A percentile compares a stretch with the other conserved stretches of the same genome.
Evolutionary conservation across 2,113 vertebrate species (phyloP).

Genomic region (Aphyosemion australe): DNA sequence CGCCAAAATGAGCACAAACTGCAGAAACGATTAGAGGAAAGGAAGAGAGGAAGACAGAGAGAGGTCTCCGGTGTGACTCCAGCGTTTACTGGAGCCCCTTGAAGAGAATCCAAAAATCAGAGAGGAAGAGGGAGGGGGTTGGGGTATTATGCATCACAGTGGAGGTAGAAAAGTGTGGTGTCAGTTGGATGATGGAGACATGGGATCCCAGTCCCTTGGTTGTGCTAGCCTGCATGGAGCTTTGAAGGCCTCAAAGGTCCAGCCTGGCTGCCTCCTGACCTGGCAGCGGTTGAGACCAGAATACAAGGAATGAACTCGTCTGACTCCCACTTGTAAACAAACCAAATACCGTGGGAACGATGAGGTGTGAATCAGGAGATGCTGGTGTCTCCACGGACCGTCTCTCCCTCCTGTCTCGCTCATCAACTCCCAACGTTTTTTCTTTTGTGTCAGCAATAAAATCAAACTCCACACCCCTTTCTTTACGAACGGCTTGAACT

Average conservation of each 20-base stretch:
- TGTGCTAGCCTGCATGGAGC: conserved; percentile 36
- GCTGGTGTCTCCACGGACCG: conserved; percentile 59
- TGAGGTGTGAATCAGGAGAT: conserved; percentile 69
- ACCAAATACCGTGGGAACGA: conserved; percentile 79
- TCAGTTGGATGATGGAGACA: conserved; percentile 45
- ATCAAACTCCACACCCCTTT: conserved; percentile 64
- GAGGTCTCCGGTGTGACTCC: conserved; percentile 41
- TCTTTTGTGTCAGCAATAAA: conserved; percentile 76
- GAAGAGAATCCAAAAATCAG: conserved; percentile 47
- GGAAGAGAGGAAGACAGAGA: conserved; percentile 12
- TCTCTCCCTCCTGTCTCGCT: conserved; percentile 28
- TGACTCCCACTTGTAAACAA: conserved; percentile 74
- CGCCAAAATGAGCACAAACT: conserved; percentile 66
- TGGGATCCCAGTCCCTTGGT: conserved; percentile 51
- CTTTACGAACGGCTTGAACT: conserved; percentile 51
- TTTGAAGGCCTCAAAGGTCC: conserved; percentile 44
- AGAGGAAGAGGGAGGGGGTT: conserved; percentile 17
- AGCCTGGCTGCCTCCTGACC: conserved; percentile 55
- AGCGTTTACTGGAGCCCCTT: conserved; percentile 58
- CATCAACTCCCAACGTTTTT: conserved; percentile 65
- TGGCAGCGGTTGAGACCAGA: conserved; percentile 44
- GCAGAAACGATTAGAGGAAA: conserved; percentile 70
- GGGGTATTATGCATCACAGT: conserved; percentile 53
- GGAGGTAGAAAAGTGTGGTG: conserved; percentile 44
- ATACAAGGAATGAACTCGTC: conserved; percentile 58